Evolutionary conservation across 2,888 invertebrate genomes (phyloP).

Genomic region (Boloria euphrosyne): DNA sequence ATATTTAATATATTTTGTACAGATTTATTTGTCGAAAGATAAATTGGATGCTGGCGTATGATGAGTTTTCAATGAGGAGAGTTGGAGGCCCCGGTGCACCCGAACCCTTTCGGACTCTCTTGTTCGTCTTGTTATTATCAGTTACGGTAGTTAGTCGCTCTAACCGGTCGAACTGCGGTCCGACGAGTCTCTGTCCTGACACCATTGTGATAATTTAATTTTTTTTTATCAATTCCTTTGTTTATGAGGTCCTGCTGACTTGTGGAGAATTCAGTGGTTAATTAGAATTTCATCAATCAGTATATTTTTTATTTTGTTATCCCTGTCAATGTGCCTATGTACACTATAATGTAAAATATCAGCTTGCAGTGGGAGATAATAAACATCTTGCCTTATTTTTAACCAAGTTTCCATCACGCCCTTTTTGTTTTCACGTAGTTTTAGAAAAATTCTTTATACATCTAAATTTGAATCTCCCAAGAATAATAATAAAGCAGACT

Average conservation of each 20-base stretch:
- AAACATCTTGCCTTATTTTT: conserved; percentile 77
- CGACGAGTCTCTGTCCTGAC: conserved; percentile 46
- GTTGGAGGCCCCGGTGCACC: conserved; percentile 72
- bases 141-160: conserved; percentile 50
- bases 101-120: conserved; percentile 63
- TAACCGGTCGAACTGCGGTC: conserved; percentile 51
- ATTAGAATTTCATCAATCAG: conserved; percentile 79
- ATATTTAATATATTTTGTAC: conserved; percentile 84
- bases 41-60: conserved; percentile 82
- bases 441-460: conserved; percentile 19
- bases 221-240: conserved; percentile 78
- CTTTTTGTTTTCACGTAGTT: conserved; percentile 44
- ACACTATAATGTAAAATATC: conserved; percentile 71
- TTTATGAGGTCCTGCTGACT: conserved; percentile 79
- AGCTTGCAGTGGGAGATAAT: conserved; percentile 78
- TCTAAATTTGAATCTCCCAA: conserved; percentile 43
- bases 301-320: conserved; percentile 81
- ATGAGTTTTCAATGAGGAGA: conserved; percentile 79
- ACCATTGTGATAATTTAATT: conserved; percentile 55
- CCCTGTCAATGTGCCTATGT: conserved; percentile 77
- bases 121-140: conserved; percentile 57
- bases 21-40: conserved; percentile 83
- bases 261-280: conserved; percentile 80
- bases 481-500: conserved; percentile 26
- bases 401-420: conserved; percentile 68